phyloP scores from a whole-genome alignment of 2,888 invertebrate species.

The Epinotia demarniana region DNA sequence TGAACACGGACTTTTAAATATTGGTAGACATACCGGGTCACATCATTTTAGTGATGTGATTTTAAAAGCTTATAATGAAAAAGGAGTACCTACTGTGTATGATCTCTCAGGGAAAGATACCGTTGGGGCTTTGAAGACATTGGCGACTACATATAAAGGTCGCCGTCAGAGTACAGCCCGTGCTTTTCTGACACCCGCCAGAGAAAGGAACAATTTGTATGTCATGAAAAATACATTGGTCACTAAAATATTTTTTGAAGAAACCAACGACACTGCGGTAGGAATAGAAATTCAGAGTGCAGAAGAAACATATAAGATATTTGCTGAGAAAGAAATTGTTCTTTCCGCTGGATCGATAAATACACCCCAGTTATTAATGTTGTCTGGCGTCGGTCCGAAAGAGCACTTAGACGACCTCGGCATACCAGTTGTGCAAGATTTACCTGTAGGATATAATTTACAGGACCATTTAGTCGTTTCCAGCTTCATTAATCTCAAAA shows the following conservation, averaged over 20 bases:
- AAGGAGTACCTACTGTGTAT: constrained; percentile 84
- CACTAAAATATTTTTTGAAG: constrained; percentile 68
- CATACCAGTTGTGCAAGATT: constrained; percentile 59
- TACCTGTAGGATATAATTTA: constrained; percentile 68
- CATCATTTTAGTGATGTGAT: constrained; percentile 47
- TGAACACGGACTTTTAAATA: constrained; percentile 65
- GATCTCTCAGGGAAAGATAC: constrained; percentile 90
- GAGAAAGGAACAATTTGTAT: constrained; percentile 55
- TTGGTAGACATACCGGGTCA: constrained; percentile 61
- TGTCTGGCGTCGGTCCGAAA: constrained; percentile 71
- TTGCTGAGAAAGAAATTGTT: constrained; percentile 67
- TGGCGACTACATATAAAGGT: constrained; percentile 87
- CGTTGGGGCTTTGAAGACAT: constrained; percentile 90
- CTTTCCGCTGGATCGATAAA: constrained; percentile 68
- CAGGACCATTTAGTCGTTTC: constrained; percentile 69
- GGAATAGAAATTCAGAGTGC: constrained; percentile 64
- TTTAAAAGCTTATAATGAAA: constrained; percentile 61
- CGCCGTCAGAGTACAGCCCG: constrained; percentile 89
- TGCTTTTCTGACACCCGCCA: constrained; percentile 84
- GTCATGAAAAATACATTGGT: constrained; percentile 71
- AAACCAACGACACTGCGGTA: constrained; percentile 58
- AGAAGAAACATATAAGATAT: constrained; percentile 52
- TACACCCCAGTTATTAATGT: constrained; percentile 68
- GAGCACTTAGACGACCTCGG: constrained; percentile 56
- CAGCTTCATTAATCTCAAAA: constrained; percentile 54